Base-by-base conservation (phyloP, 2,888 invertebrate genomes). In the Ophion obscuratus region DNA sequence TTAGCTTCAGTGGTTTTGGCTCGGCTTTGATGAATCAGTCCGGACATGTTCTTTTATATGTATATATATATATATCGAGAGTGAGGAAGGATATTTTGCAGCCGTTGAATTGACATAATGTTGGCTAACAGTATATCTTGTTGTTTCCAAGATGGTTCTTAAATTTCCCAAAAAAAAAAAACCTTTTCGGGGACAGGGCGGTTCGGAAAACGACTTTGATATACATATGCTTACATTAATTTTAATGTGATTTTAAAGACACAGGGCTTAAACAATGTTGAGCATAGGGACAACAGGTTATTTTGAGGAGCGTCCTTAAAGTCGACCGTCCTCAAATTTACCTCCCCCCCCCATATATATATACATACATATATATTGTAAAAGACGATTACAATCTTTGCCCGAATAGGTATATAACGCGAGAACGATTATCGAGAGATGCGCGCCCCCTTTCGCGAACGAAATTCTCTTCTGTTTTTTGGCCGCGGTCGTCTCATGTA, bases 361-460 rank as follows among this genome's bases (percentile, higher is more conserved):
- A 31, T 31, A 31, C 36, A 57, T 76, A 76, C 57, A n/a, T 75
- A n/a, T 76, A 57, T 66, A 77, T 44, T 27, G 10, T 11, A 74
- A 85, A 82, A 77, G 76, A 76, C 76, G 83, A 86, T 86, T 86
- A 81, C 86, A 81, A 86, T 86, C 86, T 83, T 86, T 74, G 73
- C 59, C 70, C 47, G 71, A 80, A 86, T 83, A 73, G 83, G 73
- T 77, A 86, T 86, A 83, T 86, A 86, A 86, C 83, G 85, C 85
- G 85, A 83, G 85, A 86, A 86, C 85, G 85, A 86, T 86, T 86
- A 86, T 86, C 85, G 80, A 77, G 61, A 59, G 68, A 81, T 74
- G 59, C 61, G 76, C 59, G 62, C 61, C 81, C 53, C 59, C 59
- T 73, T 80, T 79, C 70, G 17, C 53, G 75, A 73, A 11, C 83